phyloP scores from a whole-genome alignment of 2,888 invertebrate species.

The Agrenia bidenticulata region DNA sequence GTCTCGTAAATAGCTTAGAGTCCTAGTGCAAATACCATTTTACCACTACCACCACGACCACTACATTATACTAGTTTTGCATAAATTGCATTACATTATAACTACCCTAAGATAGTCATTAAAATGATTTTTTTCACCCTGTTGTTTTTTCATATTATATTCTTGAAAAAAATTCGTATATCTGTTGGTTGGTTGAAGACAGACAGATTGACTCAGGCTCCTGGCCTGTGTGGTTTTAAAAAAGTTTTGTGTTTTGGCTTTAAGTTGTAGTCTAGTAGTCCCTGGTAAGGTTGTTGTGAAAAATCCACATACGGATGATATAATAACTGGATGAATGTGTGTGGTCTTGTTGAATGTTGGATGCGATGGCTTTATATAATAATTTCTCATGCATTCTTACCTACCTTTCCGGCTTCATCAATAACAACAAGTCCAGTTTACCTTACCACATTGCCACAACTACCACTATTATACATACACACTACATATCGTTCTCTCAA shows the following conservation, averaged over 20 bases:
- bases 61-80: too few species aligned
- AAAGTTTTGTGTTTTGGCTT: not conserved
- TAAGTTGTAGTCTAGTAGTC: not conserved
- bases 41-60: too few species aligned
- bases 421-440: conserved; percentile 33
- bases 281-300: conserved; percentile 21
- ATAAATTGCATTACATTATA: too few species aligned
- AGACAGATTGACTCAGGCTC: not conserved
- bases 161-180: too few species aligned
- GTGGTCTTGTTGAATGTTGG: conserved; percentile 34
- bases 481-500: too few species aligned
- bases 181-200: too few species aligned
- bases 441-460: not conserved
- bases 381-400: conserved; percentile 51
- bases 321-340: conserved; percentile 38
- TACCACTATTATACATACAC: too few species aligned
- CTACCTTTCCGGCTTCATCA: conserved; percentile 48
- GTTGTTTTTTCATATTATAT: too few species aligned
- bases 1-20: not conserved
- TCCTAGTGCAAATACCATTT: not conserved
- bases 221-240: not conserved
- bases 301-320: conserved; percentile 42
- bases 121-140: too few species aligned
- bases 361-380: conserved; percentile 46
- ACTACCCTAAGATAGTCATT: too few species aligned